Conservation (phyloP, 1,140 invertebrate species). For the silkworm (Bombyx mori) region DNA sequence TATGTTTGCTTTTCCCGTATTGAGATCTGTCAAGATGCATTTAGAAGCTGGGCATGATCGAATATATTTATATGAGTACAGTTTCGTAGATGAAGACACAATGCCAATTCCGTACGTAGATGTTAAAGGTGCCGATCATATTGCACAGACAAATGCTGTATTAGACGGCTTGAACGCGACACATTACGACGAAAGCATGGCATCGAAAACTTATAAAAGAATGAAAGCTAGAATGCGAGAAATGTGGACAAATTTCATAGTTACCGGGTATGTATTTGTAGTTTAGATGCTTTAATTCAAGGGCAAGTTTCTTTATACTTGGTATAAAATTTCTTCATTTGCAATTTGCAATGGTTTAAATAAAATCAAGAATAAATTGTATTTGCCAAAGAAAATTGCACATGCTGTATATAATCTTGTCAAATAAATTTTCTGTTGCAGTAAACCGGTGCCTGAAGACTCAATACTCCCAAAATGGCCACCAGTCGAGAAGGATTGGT, state of each 20-base stretch:
- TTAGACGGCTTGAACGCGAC: slow-evolving; percentile 8
- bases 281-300: background rate
- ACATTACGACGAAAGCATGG: slow-evolving; percentile 4
- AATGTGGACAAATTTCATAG: slow-evolving; percentile 18
- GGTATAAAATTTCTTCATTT: too few relatives aligned
- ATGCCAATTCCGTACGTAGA: slow-evolving; percentile 16
- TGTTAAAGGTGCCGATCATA: slow-evolving; percentile 23
- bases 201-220: slow-evolving; percentile 10
- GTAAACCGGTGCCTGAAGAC: slow-evolving; percentile 10
- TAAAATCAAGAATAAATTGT: background rate
- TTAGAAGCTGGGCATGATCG: slow-evolving; percentile 22
- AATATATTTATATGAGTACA: slow-evolving; percentile 36
- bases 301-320: background rate
- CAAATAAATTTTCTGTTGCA: slow-evolving; percentile 5
- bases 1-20: slow-evolving; percentile 20
- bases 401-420: slow-evolving; percentile 4
- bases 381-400: background rate
- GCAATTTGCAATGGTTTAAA: background rate
- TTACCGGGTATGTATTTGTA: slow-evolving; percentile 16
- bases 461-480: slow-evolving; percentile 14
- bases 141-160: slow-evolving; percentile 16
- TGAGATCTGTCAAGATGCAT: slow-evolving; percentile 25
- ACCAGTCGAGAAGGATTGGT: slow-evolving; percentile 4
- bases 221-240: slow-evolving; percentile 14
- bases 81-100: slow-evolving; percentile 20